phyloP scores from a whole-genome alignment of 2,888 invertebrate species.

The Kuschelorhynchus macadamiae region DNA sequence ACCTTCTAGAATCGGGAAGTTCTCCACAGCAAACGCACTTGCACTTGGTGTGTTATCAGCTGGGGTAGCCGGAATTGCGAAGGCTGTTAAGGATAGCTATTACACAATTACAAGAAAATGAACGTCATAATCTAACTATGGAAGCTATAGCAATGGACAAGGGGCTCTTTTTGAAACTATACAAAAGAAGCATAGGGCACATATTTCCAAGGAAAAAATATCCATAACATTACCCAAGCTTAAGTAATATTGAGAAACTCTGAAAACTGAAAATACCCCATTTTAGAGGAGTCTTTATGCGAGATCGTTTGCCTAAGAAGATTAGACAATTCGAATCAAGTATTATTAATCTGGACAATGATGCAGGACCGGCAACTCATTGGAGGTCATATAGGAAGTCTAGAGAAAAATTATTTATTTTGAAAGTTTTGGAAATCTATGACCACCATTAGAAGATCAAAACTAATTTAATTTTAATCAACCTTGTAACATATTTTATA shows the following conservation, averaged over 20 bases:
- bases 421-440: slow-evolving; percentile 11
- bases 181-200: not conserved
- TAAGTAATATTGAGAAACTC: not conserved
- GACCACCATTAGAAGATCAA: not conserved
- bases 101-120: not conserved
- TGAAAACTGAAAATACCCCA: not conserved
- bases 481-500: slow-evolving; percentile 9
- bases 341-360: slow-evolving; percentile 28
- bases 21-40: too few relatives aligned
- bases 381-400: slow-evolving; percentile 29
- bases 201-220: not conserved
- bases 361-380: slow-evolving; percentile 27
- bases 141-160: not conserved
- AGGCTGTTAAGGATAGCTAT: not conserved
- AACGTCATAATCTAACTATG: not conserved
- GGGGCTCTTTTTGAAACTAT: not conserved
- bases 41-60: not conserved
- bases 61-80: not conserved
- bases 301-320: slow-evolving; percentile 19
- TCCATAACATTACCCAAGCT: not conserved
- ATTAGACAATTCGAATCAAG: slow-evolving; percentile 7
- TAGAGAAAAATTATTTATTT: slow-evolving; percentile 5
- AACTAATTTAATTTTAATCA: slow-evolving; percentile 1
- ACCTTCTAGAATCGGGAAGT: too few relatives aligned
- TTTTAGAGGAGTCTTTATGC: slow-evolving; percentile 17